Conservation (phyloP, 2,888 invertebrate species). For the Acrobasis repandana region DNA sequence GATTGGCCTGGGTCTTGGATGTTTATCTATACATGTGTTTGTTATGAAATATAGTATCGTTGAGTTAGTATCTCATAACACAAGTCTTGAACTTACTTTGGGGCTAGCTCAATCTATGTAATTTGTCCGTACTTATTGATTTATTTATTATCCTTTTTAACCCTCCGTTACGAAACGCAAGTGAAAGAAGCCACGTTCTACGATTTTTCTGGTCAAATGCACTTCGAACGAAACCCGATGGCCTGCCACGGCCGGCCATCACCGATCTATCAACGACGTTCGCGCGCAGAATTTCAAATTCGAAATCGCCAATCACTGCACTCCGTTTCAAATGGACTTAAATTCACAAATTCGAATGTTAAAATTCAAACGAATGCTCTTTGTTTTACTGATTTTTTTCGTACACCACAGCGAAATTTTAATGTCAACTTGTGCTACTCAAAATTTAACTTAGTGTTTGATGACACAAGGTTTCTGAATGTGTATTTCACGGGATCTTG, state of each 20-base stretch:
- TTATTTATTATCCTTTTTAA: too few species aligned
- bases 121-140: too few species aligned
- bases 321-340: conserved; percentile 64
- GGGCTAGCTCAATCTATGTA: too few species aligned
- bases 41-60: too few species aligned
- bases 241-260: conserved; percentile 55
- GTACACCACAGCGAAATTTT: conserved; percentile 35
- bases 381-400: conserved; percentile 62
- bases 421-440: conserved; percentile 20
- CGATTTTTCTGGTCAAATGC: conserved; percentile 79
- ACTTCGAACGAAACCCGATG: conserved; percentile 54
- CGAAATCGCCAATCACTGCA: conserved; percentile 69
- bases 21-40: too few species aligned
- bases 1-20: too few species aligned
- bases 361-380: conserved; percentile 66
- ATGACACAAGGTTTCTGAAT: conserved; percentile 37
- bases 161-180: conserved; percentile 40
- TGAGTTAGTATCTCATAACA: too few species aligned
- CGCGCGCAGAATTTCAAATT: conserved; percentile 76
- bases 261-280: conserved; percentile 73
- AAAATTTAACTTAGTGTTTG: conserved; percentile 35
- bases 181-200: conserved; percentile 57
- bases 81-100: too few species aligned
- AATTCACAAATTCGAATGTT: conserved; percentile 54
- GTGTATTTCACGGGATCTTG: conserved; percentile 30